phyloP scores from a whole-genome alignment of 2,113 vertebrate genomes.

The Lophochroa leadbeateri region DNA sequence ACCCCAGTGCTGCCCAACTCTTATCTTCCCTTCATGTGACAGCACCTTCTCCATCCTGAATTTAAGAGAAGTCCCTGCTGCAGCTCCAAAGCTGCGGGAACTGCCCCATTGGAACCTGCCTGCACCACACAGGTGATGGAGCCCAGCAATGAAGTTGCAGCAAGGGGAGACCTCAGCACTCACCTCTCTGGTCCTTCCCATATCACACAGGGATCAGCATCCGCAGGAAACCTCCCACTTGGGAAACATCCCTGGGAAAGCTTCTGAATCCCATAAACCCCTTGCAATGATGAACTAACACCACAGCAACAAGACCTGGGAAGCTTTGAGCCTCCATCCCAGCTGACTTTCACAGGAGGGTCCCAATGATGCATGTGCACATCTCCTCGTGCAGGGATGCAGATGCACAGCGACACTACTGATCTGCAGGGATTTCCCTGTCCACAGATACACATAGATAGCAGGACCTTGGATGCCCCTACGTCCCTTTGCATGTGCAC shows the following conservation, averaged over 20 bases:
- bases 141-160: background rate
- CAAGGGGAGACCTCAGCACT: background rate
- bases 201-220: background rate
- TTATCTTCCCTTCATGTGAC: fast-evolving
- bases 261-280: background rate
- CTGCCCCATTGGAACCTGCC: background rate
- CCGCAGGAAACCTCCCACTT: background rate
- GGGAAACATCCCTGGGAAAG: background rate
- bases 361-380: background rate
- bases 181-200: background rate
- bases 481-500: background rate
- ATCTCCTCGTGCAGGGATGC: background rate
- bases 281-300: background rate
- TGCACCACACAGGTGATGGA: fast-evolving
- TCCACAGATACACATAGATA: background rate
- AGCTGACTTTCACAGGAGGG: background rate
- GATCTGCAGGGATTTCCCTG: background rate
- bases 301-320: background rate
- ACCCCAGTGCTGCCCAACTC: background rate
- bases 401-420: background rate
- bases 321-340: background rate
- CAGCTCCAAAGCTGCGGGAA: background rate
- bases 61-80: background rate
- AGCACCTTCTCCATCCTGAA: background rate
- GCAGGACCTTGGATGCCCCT: fast-evolving